Evolutionary conservation across 2,113 vertebrate species (phyloP).

Genomic region (Euleptes europaea): DNA sequence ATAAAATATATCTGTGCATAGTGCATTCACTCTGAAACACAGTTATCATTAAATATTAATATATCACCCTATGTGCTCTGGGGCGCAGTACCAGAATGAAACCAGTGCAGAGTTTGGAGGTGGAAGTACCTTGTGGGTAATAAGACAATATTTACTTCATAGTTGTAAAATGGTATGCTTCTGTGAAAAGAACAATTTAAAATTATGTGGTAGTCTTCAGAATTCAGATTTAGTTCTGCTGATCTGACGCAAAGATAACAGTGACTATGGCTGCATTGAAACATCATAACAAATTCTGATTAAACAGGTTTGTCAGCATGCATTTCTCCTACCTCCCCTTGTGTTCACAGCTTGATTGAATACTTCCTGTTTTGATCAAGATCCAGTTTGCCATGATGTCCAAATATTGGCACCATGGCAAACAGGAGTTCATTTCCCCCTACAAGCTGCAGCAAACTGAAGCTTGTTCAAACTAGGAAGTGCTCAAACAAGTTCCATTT

Average conservation of each 20-base stretch:
- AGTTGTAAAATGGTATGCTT: neutral
- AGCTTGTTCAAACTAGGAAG: no score
- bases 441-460: no score
- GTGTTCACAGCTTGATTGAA: no score
- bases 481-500: no score
- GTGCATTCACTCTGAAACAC: neutral
- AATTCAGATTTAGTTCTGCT: neutral
- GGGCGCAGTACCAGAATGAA: conserved; percentile 21
- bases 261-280: no score
- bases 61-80: conserved; percentile 11
- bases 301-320: no score
- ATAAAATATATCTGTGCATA: conserved; percentile 21
- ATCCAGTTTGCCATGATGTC: no score
- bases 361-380: no score
- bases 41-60: conserved; percentile 29
- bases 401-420: no score
- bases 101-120: neutral
- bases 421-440: no score
- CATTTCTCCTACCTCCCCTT: no score
- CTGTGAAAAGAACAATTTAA: neutral
- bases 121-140: conserved; percentile 1
- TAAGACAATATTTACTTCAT: neutral
- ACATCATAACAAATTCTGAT: no score
- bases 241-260: neutral
- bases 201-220: neutral